Conservation (phyloP, 2,888 invertebrate genomes). For the Zaprionus obscuricornis region DNA sequence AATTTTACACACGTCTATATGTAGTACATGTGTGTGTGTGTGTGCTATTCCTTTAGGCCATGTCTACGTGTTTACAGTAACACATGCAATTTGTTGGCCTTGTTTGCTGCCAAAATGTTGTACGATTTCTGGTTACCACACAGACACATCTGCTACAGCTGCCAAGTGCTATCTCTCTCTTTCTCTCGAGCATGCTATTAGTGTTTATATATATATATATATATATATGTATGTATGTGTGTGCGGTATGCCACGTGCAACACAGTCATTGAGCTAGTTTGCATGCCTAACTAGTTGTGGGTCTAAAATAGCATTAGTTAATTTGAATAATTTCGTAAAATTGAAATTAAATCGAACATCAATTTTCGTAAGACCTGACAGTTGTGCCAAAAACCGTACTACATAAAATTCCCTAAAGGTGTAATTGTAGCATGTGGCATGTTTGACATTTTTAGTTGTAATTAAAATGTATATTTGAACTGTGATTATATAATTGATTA, state of each 20-base stretch:
- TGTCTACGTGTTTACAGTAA: conserved; percentile 48
- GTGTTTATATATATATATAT: neutral
- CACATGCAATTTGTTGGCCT: conserved; percentile 56
- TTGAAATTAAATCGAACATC: conserved; percentile 39
- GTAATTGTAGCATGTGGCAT: neutral
- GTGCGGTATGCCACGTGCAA: conserved; percentile 27
- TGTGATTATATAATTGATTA: too few species aligned
- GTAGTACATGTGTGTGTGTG: conserved; percentile 7
- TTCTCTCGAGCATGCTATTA: too few species aligned
- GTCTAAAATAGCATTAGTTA: conserved; percentile 53
- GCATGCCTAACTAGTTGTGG: conserved; percentile 11
- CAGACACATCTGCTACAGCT: conserved; percentile 16
- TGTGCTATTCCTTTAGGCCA: conserved; percentile 35
- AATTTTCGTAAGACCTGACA: conserved; percentile 2
- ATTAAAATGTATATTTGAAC: too few species aligned
- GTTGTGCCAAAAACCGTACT: neutral
- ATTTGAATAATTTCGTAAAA: conserved; percentile 48
- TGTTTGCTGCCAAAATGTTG: conserved; percentile 54
- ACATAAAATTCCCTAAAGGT: too few species aligned
- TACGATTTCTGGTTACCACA: conserved; percentile 42
- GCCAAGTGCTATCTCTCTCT: neutral
- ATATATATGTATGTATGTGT: conserved; percentile 10
- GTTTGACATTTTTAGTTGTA: too few species aligned
- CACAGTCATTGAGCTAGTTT: conserved; percentile 16
- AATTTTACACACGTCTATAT: conserved; percentile 38